Evolutionary conservation across 1,140 invertebrate genomes (phyloP).

Genomic region (Cataglyphis hispanica): DNA sequence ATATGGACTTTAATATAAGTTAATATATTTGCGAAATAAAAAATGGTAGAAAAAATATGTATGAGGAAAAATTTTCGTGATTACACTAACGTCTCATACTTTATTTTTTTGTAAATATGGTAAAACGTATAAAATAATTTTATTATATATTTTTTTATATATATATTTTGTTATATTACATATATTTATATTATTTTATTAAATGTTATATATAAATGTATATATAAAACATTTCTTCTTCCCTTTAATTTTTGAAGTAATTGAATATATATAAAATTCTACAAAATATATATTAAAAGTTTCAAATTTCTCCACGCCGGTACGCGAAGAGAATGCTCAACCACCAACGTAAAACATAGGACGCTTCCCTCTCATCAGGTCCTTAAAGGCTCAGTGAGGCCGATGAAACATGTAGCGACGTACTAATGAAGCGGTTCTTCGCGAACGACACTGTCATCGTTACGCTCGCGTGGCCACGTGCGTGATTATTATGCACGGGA

Average conservation of each 20-base stretch:
- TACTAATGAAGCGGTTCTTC: slow-evolving; percentile 58
- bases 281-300: background rate
- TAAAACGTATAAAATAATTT: background rate
- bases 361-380: slow-evolving; percentile 36
- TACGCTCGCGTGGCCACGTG: slow-evolving; percentile 26
- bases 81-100: background rate
- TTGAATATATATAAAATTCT: slow-evolving; percentile 12
- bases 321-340: slow-evolving; percentile 2
- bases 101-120: background rate
- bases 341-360: slow-evolving; percentile 9
- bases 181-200: too few species aligned
- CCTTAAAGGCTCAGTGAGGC: slow-evolving; percentile 39
- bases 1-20: background rate
- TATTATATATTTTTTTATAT: too few species aligned
- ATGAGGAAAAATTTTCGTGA: background rate
- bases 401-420: slow-evolving; percentile 49
- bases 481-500: background rate
- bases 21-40: background rate
- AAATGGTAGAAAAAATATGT: background rate
- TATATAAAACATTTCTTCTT: too few species aligned
- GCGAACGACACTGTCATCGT: slow-evolving; percentile 19
- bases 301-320: background rate
- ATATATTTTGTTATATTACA: too few species aligned
- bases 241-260: background rate
- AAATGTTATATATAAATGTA: too few species aligned